A percentile compares a stretch with the other conserved stretches of the same genome.
Evolutionary conservation across 1,140 invertebrate species (phyloP).

Genomic region (Musca domestica): DNA sequence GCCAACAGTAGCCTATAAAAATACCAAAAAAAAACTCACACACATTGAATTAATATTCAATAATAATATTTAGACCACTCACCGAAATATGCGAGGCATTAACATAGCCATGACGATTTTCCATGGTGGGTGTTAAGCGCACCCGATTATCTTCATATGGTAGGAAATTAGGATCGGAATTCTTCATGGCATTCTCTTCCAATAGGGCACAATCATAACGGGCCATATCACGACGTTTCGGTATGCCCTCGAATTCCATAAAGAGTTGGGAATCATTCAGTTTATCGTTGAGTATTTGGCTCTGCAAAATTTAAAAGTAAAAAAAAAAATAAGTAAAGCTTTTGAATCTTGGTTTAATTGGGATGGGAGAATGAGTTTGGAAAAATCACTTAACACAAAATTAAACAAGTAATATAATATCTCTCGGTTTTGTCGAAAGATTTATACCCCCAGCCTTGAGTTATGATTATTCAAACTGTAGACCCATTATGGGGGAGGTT

Average conservation of each 20-base stretch:
- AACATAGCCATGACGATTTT: conserved; percentile 83
- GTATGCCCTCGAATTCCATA: conserved; percentile 84
- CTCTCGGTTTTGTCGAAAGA: too few relatives aligned
- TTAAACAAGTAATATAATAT: too few relatives aligned
- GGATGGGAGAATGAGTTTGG: too few relatives aligned
- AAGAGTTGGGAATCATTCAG: conserved; percentile 77
- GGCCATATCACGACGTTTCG: conserved; percentile 68
- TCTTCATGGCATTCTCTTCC: conserved; percentile 50
- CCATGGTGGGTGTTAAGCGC: conserved; percentile 69
- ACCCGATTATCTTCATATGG: conserved; percentile 89
- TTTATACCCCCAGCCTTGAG: too few relatives aligned
- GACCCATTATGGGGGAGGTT: too few relatives aligned
- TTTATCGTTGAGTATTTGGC: conserved; percentile 76
- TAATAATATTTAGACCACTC: conserved; percentile 36
- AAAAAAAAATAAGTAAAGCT: conserved; percentile 13
- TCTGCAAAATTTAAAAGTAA: conserved; percentile 62
- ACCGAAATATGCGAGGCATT: conserved; percentile 86
- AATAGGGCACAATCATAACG: conserved; percentile 47
- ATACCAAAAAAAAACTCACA: background rate
- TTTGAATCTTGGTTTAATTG: too few relatives aligned
- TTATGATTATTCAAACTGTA: too few relatives aligned
- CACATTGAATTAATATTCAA: background rate
- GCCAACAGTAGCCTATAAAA: conserved; percentile 66
- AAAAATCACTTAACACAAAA: background rate
- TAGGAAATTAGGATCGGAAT: conserved; percentile 64